Conservation (phyloP, 2,113 vertebrate genomes). For the Acrocephalus kingi region DNA sequence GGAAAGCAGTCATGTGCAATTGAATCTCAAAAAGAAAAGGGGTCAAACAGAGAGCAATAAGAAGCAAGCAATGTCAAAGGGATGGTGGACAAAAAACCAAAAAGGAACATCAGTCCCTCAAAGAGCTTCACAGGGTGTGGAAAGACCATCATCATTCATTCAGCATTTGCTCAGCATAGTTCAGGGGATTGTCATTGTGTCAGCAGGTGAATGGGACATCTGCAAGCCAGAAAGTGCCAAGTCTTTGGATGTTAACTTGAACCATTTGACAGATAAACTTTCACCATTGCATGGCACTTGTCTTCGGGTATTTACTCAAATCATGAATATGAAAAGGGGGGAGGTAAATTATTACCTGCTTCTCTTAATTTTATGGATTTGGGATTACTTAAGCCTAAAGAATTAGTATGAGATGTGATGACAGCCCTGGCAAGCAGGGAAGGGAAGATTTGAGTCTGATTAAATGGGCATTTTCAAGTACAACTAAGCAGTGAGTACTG, state of each 20-base stretch:
- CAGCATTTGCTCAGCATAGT: background rate
- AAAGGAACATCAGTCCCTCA: background rate
- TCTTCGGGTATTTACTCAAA: background rate
- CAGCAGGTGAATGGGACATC: background rate
- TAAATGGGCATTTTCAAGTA: background rate
- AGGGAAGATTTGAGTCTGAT: background rate
- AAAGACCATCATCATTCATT: background rate
- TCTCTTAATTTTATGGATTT: background rate
- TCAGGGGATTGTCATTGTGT: background rate
- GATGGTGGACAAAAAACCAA: background rate
- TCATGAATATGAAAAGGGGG: background rate
- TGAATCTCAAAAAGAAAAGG: background rate
- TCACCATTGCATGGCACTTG: background rate
- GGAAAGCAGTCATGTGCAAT: background rate
- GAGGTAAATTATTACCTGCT: background rate
- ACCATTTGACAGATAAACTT: background rate
- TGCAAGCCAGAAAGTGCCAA: background rate
- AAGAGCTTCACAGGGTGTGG: background rate
- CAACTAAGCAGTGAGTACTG: background rate
- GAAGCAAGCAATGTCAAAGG: background rate
- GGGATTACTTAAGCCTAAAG: background rate
- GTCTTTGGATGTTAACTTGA: background rate
- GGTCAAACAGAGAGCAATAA: background rate
- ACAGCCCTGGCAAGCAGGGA: background rate
- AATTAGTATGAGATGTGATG: background rate